Base-by-base conservation (phyloP, 2,888 invertebrate genomes). In the Ochropacha duplaris region DNA sequence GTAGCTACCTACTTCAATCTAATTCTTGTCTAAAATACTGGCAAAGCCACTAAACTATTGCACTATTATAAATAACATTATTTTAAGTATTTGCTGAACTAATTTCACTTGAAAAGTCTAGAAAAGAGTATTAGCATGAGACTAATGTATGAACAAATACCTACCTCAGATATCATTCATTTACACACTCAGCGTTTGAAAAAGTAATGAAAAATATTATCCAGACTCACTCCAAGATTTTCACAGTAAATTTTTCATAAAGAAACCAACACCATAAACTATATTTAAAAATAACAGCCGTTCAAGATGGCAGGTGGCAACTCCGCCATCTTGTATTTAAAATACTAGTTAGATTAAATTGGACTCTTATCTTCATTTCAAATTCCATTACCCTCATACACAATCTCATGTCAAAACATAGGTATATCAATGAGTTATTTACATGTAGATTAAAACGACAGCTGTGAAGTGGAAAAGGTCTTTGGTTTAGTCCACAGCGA, bases 31-130 rank as follows among this genome's bases (percentile, higher is more conserved):
- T 51, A 56, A 60, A 64, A 59, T 69, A 62, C 22, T n/a, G 36
- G 44, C 31, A 19, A 31, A 49, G 22, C 3, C 24, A 31, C 31
- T 31, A 31, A 26, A 58, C 54, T 60, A 57, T 57, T 58, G 55
- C 49, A 56, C 57, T 57, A 56, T 31, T 31, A 28, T 51, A 31
- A 60, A 34, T 54, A 14, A 16, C 50, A 49, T 50, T 34, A 50
- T 51, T 55, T 70, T 74, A 72, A 76, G 73, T 76, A 77, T 69
- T 74, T 56, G 67, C 56, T 65, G 68, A 77, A 64, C 64, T 68
- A 66, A 61, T 64, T 59, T 61, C 31, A 60, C 39, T 44, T 49
- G 56, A 28, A 66, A 61, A 61, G 61, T 49, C 61, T 65, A 67
- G 44, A 57, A 44, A 16, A 50, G 11, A 44, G 50, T 54, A 58